phyloP scores from a whole-genome alignment of 2,113 vertebrate species.

The Xyliphius kryptos region DNA sequence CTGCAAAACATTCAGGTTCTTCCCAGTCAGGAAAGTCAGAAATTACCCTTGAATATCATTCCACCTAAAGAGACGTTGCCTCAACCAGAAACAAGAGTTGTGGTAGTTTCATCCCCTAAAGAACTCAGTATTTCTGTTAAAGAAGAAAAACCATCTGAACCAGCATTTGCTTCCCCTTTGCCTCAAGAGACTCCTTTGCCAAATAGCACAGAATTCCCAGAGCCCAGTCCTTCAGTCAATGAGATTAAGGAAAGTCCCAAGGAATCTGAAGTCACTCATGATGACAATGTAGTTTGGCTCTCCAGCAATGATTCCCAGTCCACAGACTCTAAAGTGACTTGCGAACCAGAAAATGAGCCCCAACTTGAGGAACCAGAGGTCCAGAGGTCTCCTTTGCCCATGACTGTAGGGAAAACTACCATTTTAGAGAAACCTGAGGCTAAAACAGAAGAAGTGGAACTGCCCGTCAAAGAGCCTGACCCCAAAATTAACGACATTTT shows the following conservation, averaged over 20 bases:
- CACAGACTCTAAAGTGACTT: conserved; percentile 62
- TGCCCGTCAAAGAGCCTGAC: conserved; percentile 56
- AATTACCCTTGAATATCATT: conserved; percentile 30
- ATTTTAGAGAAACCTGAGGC: conserved; percentile 57
- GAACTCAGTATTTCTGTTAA: conserved; percentile 31
- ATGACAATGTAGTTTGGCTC: conserved; percentile 50
- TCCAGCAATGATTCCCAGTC: conserved; percentile 62
- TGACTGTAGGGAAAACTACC: conserved; percentile 56
- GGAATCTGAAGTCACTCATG: conserved; percentile 46
- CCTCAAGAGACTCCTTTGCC: conserved; percentile 46
- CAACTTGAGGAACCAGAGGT: conserved; percentile 47
- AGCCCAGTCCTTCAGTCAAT: conserved; percentile 46
- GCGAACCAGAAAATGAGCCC: conserved; percentile 61
- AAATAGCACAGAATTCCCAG: conserved; percentile 17
- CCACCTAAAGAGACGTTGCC: conserved; percentile 47
- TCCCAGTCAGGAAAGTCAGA: conserved; percentile 22
- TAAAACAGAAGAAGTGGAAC: conserved; percentile 35
- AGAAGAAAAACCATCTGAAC: conserved; percentile 54
- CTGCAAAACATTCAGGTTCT: conserved; percentile 2
- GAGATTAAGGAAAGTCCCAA: conserved; percentile 49
- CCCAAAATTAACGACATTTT: conserved; percentile 55
- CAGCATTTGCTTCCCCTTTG: conserved; percentile 19
- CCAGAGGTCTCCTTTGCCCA: conserved; percentile 45
- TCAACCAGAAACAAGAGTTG: conserved; percentile 44
- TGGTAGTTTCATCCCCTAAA: conserved; percentile 27